Evolutionary conservation across 2,888 invertebrate species (phyloP), one percentile per base, ranked within the genome.

Genomic region (Parnassius glacialis): DNA sequence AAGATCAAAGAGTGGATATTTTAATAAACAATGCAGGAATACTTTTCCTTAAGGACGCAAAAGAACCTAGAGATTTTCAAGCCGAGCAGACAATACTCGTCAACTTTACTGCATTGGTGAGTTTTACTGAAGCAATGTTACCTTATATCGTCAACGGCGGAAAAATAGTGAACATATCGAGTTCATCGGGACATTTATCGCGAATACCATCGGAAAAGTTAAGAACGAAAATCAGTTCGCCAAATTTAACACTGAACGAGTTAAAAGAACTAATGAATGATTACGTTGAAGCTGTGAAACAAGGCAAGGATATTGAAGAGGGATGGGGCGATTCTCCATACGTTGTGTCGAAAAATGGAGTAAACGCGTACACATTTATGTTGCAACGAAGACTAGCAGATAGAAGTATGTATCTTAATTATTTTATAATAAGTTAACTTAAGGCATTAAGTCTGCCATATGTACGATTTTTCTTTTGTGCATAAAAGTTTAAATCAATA

Each of bases 21-120:
- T 81, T 96, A 16, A 90, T 96, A 9, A 96, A 96, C 74, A 96
- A 96, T 81, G 96, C 96, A 10, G 96, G 93, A 68, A 71, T 90
- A 62, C 68, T 89, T 1, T 89, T 85, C 70, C 71, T 84, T 0
- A 85, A 85, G 71, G 84, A 86, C 62, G 74, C 87, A 1, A 71
- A 68, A n/a, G 87, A 89, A 72, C 64, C 87, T 0, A 84, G 80
- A 61, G 16, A 65, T 0, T 68, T 73, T 10, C 87, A 87, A 77
- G 84, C 84, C 0, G 80, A 85, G 66, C 74, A 84, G 57, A 90
- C 89, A 0, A 57, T 90, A n/a, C 53, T 65, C 1, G 80, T 89
- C 0, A 91, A 91, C 65, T 89, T 88, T 65, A 77, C 74, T 16
- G 76, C 87, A 7, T 68, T 87, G 43, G 84, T 87, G 0, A 77